Evolutionary conservation across 2,113 vertebrate species (phyloP), one percentile per base, ranked within the genome.

Genomic region (Anolis sagrei): DNA sequence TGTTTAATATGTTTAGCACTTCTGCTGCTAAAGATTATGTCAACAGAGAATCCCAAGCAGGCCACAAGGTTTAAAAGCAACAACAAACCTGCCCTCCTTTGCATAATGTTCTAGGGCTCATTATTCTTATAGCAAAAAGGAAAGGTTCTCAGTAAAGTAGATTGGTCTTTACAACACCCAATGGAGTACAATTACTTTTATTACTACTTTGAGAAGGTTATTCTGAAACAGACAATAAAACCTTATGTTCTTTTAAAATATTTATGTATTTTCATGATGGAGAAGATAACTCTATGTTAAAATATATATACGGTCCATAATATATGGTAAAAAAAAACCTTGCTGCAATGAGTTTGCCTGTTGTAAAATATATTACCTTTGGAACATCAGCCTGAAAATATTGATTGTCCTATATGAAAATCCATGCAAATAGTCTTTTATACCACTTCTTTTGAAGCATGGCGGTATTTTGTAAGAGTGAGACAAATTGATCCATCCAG

Each of bases 1-100:
- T 77, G 79, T 83, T 87, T 70, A 62, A 88, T 78, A 61, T 14
- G 4, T 73, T 91, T 3, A 88, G 76, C 76, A 74, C 27, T 72
- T 79, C 62, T 13, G 49, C 4, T 83, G 16, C 76, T 86, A 77
- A 86, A 89, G 79, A 39, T 34, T 62, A 73, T 39, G 6, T 51
- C 14, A 39, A 7, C 23, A 16, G 86, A 74, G 14, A 87, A 58
- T 5, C 82, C 77, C 69, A 84, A 86, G 0, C 61, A 1, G 79
- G 4, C 7, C 84, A 86, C 9, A 82, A 75, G 84, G 1, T 58
- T 58, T 81, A 76, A 72, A 61, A 5, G 7, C 36, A 74, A 21
- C 49, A n/a, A 10, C 9, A 29, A 29, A 27, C 27, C 75, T 3
- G 76, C 3, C 64, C 27, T 87, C 83, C 32, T 87, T 27, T 62